A percentile compares a stretch with the other conserved stretches of the same genome.
phyloP scores from a whole-genome alignment of 1,140 invertebrate species.

The Saccostrea echinata region DNA sequence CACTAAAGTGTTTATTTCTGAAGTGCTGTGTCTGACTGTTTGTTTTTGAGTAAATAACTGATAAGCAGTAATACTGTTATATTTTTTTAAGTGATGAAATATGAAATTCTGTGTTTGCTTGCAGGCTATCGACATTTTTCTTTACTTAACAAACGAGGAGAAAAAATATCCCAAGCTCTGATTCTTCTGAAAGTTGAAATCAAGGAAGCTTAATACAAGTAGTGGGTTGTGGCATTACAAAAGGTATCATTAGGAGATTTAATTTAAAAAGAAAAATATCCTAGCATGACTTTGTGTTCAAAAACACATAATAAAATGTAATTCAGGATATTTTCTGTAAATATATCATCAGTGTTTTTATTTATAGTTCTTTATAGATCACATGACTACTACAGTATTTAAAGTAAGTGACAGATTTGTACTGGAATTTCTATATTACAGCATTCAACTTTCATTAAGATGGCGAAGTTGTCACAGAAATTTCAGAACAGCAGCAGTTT shows the following conservation, averaged over 20 bases:
- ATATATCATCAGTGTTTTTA: too few species aligned
- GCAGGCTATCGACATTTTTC: conserved; percentile 74
- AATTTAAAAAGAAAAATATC: too few species aligned
- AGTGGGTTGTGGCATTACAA: neutral
- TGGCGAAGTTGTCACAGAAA: neutral
- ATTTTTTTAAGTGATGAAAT: neutral
- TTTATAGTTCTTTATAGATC: too few species aligned
- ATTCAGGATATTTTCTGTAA: too few species aligned
- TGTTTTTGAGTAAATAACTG: too few species aligned
- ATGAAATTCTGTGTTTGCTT: neutral
- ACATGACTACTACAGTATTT: neutral
- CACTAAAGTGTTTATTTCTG: too few species aligned
- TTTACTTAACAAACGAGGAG: conserved; percentile 67
- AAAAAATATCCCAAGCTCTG: conserved; percentile 63
- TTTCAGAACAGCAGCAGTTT: neutral
- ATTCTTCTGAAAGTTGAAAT: conserved; percentile 70
- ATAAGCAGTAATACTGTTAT: too few species aligned
- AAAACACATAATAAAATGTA: too few species aligned
- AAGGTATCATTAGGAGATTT: neutral
- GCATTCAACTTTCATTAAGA: neutral
- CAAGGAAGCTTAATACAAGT: conserved; percentile 38
- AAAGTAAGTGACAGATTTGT: neutral
- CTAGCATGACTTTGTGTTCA: too few species aligned
- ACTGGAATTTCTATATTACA: neutral
- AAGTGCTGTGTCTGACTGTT: too few species aligned